Conservation (phyloP, 2,113 vertebrate genomes). For the Galemys pyrenaicus region DNA sequence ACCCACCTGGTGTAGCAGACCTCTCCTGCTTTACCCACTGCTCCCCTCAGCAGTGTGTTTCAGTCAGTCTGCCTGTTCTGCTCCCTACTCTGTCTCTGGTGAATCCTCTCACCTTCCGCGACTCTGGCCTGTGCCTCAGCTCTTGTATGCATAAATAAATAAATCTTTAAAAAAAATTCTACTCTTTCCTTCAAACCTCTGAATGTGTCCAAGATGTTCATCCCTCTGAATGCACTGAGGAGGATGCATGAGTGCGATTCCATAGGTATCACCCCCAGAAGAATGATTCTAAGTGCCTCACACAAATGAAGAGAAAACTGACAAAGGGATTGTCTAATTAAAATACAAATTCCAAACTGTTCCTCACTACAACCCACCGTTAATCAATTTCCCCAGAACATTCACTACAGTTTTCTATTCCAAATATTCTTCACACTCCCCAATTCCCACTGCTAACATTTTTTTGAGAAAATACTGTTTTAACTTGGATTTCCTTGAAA, state of each 20-base stretch:
- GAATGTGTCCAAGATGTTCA: neutral
- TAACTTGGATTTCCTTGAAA: neutral
- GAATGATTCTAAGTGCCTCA: neutral
- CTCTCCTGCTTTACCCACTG: no score
- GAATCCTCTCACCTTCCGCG: no score
- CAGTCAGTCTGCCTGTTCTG: no score
- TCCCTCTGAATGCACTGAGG: neutral
- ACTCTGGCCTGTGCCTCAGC: no score
- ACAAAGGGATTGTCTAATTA: neutral
- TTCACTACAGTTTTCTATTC: neutral
- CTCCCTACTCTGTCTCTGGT: no score
- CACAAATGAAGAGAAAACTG: neutral
- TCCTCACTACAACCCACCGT: neutral
- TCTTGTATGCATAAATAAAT: no score
- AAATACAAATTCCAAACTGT: neutral
- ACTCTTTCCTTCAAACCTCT: neutral
- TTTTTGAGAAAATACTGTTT: neutral
- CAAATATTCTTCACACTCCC: neutral
- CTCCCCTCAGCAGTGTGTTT: no score
- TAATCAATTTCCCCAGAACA: neutral
- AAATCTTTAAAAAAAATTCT: neutral
- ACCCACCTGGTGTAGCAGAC: no score
- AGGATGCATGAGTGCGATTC: neutral
- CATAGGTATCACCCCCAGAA: neutral
- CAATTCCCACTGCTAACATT: neutral